Conservation (phyloP, 2,113 vertebrate species). For the mouse (Mus musculus) region DNA sequence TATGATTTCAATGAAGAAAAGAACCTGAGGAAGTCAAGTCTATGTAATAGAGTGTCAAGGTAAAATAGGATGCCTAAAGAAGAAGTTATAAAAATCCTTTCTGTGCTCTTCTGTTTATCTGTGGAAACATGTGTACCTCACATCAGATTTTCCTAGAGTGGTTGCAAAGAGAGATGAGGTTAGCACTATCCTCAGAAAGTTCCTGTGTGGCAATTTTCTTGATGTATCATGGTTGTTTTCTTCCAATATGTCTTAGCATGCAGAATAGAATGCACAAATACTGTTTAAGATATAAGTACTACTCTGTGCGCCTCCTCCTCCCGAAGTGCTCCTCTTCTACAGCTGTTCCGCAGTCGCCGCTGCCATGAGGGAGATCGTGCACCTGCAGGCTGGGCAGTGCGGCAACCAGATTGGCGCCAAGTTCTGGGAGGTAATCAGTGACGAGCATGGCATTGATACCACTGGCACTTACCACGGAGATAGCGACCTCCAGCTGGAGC, state of each 20-base stretch:
- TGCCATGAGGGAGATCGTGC: constrained; percentile 93
- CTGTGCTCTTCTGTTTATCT: not conserved
- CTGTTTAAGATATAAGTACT: not conserved
- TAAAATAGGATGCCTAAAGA: not conserved
- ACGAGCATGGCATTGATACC: too few species aligned
- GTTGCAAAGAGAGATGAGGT: not conserved
- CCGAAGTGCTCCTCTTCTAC: fast-evolving
- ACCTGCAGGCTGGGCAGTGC: constrained; percentile 93
- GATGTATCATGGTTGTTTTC: not conserved
- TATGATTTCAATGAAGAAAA: not conserved
- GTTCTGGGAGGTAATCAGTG: too few species aligned
- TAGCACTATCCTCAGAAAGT: not conserved
- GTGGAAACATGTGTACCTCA: not conserved
- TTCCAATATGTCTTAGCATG: not conserved
- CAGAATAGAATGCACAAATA: not conserved
- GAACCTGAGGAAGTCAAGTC: not conserved
- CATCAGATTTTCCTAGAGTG: not conserved
- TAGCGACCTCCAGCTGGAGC: too few species aligned
- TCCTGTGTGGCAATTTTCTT: not conserved
- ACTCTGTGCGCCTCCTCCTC: constrained; percentile 65
- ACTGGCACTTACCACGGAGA: too few species aligned
- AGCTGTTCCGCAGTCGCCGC: constrained; percentile 6
- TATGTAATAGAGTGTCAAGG: not conserved
- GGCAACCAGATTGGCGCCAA: constrained; percentile 95
- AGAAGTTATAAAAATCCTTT: not conserved